Evolutionary conservation across 2,888 invertebrate species (phyloP).

Genomic region (Epiblema foenella): DNA sequence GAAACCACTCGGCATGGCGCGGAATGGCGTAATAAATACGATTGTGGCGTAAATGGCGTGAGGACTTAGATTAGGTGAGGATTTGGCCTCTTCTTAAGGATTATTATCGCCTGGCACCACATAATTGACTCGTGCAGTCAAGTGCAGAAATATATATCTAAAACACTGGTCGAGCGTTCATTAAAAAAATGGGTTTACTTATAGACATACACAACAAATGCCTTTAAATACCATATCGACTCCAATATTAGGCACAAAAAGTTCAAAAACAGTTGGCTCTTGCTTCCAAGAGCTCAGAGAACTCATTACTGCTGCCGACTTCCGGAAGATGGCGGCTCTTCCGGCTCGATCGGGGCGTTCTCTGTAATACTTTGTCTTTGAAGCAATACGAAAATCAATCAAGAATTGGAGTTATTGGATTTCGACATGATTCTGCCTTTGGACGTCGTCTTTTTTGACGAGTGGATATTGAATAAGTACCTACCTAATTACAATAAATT

Average conservation of each 20-base stretch:
- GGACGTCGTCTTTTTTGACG: background rate
- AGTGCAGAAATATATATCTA: no score
- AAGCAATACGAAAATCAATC: slow-evolving; percentile 5
- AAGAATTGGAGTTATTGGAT: slow-evolving; percentile 3
- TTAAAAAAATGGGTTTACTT: no score
- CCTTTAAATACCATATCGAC: background rate
- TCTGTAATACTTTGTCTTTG: slow-evolving; percentile 48
- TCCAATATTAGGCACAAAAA: slow-evolving; percentile 24
- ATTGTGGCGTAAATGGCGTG: slow-evolving; percentile 28
- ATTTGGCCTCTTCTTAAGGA: background rate
- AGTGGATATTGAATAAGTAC: no score
- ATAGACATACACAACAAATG: background rate
- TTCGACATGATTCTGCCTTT: background rate
- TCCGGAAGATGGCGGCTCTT: slow-evolving; percentile 55
- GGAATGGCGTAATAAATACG: slow-evolving; percentile 27
- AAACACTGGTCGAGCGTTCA: no score
- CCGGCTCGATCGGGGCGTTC: slow-evolving; percentile 50
- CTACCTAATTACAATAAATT: no score
- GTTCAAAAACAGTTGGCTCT: slow-evolving; percentile 10
- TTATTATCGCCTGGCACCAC: background rate
- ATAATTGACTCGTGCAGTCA: no score
- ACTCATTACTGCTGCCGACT: slow-evolving; percentile 54
- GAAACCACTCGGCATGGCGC: slow-evolving; percentile 31
- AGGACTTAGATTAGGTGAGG: slow-evolving; percentile 25
- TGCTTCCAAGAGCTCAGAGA: slow-evolving; percentile 48